These are phyloP conservation scores for Oenanthe melanoleuca DNA, from an alignment of 2,113 vertebrate species.

Conservation along the genomic window DNA sequence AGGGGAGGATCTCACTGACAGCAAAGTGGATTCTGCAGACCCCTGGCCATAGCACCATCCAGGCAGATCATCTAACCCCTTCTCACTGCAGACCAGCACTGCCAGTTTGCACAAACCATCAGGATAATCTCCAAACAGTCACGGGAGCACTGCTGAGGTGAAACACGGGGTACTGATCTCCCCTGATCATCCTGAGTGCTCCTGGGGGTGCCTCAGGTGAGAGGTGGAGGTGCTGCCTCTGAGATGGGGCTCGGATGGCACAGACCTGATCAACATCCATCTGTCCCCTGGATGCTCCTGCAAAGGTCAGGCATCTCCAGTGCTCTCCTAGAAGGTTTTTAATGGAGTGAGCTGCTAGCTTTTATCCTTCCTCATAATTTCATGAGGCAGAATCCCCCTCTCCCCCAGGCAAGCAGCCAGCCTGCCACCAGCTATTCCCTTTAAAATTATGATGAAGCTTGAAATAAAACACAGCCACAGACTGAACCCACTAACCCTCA, in stretches of 20 bases:
- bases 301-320: slow-evolving; percentile 47
- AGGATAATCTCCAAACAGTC: not conserved
- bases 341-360: slow-evolving; percentile 45
- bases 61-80: not conserved
- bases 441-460: slow-evolving; percentile 53
- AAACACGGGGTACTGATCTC: accelerated
- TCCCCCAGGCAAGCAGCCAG: slow-evolving; percentile 40
- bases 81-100: not conserved
- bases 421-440: slow-evolving; percentile 61
- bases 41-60: not conserved
- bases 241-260: not conserved
- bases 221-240: accelerated
- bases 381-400: slow-evolving; percentile 60
- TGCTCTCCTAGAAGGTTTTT: slow-evolving; percentile 57
- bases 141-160: not conserved
- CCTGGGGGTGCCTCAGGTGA: not conserved
- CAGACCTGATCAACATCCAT: not conserved
- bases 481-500: slow-evolving; percentile 40
- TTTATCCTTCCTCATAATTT: slow-evolving; percentile 60
- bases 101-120: not conserved
- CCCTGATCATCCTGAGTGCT: not conserved
- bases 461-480: slow-evolving; percentile 50
- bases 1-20: not conserved
- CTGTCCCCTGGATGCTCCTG: not conserved
- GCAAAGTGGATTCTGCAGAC: not conserved